phyloP scores from a whole-genome alignment of 2,113 vertebrate genomes.

The Poeciliopsis occidentalis region DNA sequence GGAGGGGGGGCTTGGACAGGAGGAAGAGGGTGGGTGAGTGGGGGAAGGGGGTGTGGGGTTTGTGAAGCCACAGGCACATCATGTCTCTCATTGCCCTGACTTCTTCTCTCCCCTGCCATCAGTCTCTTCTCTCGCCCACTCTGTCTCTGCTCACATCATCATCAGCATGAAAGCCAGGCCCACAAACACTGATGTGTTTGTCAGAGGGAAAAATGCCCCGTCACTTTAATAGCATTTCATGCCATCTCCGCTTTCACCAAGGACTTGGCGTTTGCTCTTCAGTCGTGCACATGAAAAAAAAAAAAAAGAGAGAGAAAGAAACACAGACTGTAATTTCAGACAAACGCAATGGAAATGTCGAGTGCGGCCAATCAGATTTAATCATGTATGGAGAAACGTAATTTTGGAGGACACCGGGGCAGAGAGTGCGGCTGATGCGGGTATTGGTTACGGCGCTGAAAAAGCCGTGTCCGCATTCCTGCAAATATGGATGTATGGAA shows the following conservation, averaged over 20 bases:
- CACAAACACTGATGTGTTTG: conserved; percentile 69
- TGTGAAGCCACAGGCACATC: conserved; percentile 65
- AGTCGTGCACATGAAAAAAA: conserved; percentile 9
- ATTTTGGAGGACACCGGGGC: conserved; percentile 76
- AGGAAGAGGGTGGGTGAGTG: neutral
- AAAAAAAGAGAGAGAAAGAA: neutral
- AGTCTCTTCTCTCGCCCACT: conserved; percentile 55
- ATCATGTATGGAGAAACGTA: conserved; percentile 80
- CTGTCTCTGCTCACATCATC: conserved; percentile 57
- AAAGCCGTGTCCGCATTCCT: conserved; percentile 69
- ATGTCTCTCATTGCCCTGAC: conserved; percentile 61
- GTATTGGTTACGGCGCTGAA: conserved; percentile 73
- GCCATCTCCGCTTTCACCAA: conserved; percentile 72
- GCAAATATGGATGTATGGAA: conserved; percentile 77
- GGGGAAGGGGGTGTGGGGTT: neutral
- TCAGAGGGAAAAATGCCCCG: conserved; percentile 68
- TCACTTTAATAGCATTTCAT: conserved; percentile 78
- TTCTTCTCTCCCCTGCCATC: conserved; percentile 58
- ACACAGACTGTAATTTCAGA: conserved; percentile 69
- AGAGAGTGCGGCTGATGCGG: conserved; percentile 71
- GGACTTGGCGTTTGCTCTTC: conserved; percentile 59
- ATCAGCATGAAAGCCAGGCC: conserved; percentile 49
- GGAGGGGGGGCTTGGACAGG: conserved; percentile 5
- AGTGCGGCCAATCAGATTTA: conserved; percentile 78
- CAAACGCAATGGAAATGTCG: conserved; percentile 70